Evolutionary conservation across 2,888 invertebrate genomes (phyloP), one percentile per base, ranked within the genome.

Genomic region (Autographa pulchrina): DNA sequence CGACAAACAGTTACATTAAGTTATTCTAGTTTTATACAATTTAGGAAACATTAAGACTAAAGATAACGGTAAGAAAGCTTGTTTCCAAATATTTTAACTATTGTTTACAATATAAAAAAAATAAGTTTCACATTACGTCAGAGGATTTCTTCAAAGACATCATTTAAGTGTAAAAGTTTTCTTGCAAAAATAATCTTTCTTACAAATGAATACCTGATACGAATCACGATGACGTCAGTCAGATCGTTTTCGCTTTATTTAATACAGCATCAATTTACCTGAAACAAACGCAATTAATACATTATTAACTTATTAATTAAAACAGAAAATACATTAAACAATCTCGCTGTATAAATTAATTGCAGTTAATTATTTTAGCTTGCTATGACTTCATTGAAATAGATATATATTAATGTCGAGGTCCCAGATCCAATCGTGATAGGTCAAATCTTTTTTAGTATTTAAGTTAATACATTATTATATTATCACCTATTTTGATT

Each of bases 271-370:
- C 70, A 72, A 35, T 64, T 70, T 82, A 82, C 82, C 84, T 84
- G 84, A 58, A 82, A 82, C 84, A 84, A 82, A 62, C 38, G 54
- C 61, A 75, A 84, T 82, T 8, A 72, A 72, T 48, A 25, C 14
- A 75, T 84, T 74, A 84, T 82, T 75, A 84, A 63, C 43, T 61
- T 18, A 20, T 58, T 32, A 56, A 48, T 73, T 43, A 43, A 58
- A 60, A 73, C 54, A 65, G 31, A 14, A 20, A 72, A 59, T 64
- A 32, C 65, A 18, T 68, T 43, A 68, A 68, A 5, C n/a, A 25
- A 20, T 54, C 72, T 62, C 62, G 67, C 20, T 20, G 4, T 11
- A 58, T 63, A 54, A 38, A 38, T 54, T 52, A 41, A 16, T 60
- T 58, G 11, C 4, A 16, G 6, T 11, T 13, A 31, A 52, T 58